Evolutionary conservation across 1,140 invertebrate species (phyloP), one percentile per base, ranked within the genome.

Genomic region (Pentalonia nigronervosa): DNA sequence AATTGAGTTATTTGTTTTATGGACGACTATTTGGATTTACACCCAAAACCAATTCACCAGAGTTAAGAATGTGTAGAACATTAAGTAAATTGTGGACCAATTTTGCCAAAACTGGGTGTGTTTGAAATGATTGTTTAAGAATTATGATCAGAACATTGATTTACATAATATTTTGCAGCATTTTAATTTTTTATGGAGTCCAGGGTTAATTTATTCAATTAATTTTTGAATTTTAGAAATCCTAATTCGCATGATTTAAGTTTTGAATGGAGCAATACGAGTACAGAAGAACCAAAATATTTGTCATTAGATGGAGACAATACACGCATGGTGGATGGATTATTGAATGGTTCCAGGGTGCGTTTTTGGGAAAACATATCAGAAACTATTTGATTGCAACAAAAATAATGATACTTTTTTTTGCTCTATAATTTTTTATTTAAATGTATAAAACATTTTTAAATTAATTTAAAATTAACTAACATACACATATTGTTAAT

Each of bases 41-140:
- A 45, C 84, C 56, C 17, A 88, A 93, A 47, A 25, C 88, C 14
- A 56, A 86, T 60, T 60, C 84, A 17, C 21, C 60, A 25, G 92
- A 94, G 7, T 83, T 84, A 21, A 94, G 83, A 89, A 93, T 94
- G 41, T 84, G 83, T 36, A 88, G 60, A 91, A 89, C 45, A 48
- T 91, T 94, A 53, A 48, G 93, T 34, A 86, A 88, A 56, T 1
- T 94, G 4, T 94, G 94, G 94, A 89, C 88, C 20, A 94, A 94
- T 94, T 94, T 94, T 93, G 94, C 94, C n/a, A 94, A 94, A 94
- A 86, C 36, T 89, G 94, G 93, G 94, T 94, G 84, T 60, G 67
- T 93, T 67, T 41, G 47, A 88, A 20, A 21, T 41, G 1, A 53
- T 53, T 20, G 21, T 21, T 53, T 53, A 53, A n/a, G 11, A 67